Evolutionary conservation across 2,888 invertebrate genomes (phyloP).

Genomic region (Synergus gifuensis): DNA sequence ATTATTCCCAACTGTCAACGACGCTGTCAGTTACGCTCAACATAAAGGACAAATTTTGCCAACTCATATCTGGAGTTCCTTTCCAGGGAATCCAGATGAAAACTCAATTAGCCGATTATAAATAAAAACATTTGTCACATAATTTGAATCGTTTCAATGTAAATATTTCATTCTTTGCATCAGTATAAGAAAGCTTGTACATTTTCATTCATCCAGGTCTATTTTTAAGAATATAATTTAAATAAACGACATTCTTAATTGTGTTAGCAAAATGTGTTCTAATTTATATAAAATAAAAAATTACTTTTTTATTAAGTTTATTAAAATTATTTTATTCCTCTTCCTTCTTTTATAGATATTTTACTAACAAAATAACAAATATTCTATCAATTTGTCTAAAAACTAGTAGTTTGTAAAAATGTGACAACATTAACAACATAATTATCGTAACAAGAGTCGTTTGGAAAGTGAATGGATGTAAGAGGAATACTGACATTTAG

Average conservation of each 20-base stretch:
- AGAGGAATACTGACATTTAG: too few species aligned
- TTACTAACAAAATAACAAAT: too few species aligned
- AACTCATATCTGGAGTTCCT: slow-evolving; percentile 63
- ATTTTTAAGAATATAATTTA: background rate
- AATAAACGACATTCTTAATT: background rate
- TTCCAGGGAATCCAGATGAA: slow-evolving; percentile 57
- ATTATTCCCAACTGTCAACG: slow-evolving; percentile 85
- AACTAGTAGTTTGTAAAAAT: too few species aligned
- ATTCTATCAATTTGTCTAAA: too few species aligned
- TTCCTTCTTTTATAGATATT: background rate
- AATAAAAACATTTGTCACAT: slow-evolving; percentile 43
- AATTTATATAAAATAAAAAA: background rate
- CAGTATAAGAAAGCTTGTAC: background rate
- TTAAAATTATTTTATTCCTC: background rate
- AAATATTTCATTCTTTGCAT: slow-evolving; percentile 23
- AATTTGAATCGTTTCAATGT: slow-evolving; percentile 27
- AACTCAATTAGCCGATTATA: slow-evolving; percentile 59
- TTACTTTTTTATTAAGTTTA: too few species aligned
- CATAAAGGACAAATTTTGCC: slow-evolving; percentile 63
- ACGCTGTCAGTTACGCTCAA: slow-evolving; percentile 80
- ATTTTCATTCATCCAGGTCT: background rate
- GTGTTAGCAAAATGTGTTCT: background rate
- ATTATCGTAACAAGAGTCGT: too few species aligned
- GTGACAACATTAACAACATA: too few species aligned
- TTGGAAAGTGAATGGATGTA: too few species aligned